Percentiles rank a stretch among this genome's conserved stretches.
Evolutionary conservation across 2,888 invertebrate genomes (phyloP).

Genomic region (Boloria selene): DNA sequence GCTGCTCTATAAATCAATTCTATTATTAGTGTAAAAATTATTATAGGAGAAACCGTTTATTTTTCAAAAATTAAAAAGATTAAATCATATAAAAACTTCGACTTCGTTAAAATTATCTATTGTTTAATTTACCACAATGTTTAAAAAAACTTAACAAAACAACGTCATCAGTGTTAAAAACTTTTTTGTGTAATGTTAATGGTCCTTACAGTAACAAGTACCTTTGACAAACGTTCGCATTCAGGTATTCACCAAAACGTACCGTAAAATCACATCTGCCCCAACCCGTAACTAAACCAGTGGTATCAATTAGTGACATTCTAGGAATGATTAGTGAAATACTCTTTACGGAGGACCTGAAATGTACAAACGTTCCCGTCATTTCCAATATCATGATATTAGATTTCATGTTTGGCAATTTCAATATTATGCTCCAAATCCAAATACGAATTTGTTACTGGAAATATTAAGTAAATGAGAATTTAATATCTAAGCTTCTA

Average conservation of each 20-base stretch:
- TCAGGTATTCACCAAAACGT: conserved; percentile 15
- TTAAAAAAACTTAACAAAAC: too few species aligned
- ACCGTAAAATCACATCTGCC: conserved; percentile 71
- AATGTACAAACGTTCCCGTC: conserved; percentile 21
- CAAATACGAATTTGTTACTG: neutral
- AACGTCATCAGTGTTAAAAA: too few species aligned
- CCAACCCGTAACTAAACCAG: conserved; percentile 69
- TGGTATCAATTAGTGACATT: conserved; percentile 35
- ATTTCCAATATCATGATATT: conserved; percentile 4
- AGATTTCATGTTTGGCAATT: neutral
- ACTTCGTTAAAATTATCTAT: too few species aligned
- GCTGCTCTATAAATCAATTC: too few species aligned
- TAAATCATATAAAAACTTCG: too few species aligned
- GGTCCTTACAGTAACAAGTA: too few species aligned
- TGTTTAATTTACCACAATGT: too few species aligned
- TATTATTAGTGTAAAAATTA: too few species aligned
- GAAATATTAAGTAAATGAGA: neutral
- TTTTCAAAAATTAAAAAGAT: too few species aligned
- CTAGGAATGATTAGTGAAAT: conserved; percentile 42
- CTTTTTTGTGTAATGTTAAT: too few species aligned
- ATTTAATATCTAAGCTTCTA: neutral
- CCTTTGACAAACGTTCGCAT: too few species aligned
- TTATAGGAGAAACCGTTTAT: too few species aligned
- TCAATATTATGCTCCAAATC: neutral
- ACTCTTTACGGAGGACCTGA: conserved; percentile 44